These are phyloP conservation scores for Sinelater perroti DNA, from an alignment of 2,888 invertebrate species.

Conservation along the genomic window DNA sequence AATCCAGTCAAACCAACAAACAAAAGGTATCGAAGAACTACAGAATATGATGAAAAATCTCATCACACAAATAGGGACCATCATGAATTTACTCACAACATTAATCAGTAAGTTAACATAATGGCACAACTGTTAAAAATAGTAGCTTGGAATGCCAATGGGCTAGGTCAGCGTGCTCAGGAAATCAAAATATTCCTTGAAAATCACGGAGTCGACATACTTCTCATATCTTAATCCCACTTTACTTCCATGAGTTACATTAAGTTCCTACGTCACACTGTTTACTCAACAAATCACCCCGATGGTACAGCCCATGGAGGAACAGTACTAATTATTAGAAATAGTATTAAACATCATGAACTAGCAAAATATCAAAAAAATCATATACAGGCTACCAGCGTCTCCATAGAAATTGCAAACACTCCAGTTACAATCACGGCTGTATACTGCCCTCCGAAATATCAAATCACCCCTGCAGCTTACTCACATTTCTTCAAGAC, in stretches of 20 bases:
- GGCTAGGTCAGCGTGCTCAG: neutral
- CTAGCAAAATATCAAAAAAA: constrained; percentile 9
- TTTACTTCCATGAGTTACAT: neutral
- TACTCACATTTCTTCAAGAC: too few species aligned
- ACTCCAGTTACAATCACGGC: too few species aligned
- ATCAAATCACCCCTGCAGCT: too few species aligned
- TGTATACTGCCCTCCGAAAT: too few species aligned
- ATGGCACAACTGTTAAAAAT: constrained; percentile 2
- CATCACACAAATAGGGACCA: too few species aligned
- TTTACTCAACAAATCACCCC: constrained; percentile 17
- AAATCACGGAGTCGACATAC: constrained; percentile 9
- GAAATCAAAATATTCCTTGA: constrained; percentile 4
- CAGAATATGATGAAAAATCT: too few species aligned
- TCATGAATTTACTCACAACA: constrained; percentile 20
- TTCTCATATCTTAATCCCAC: constrained; percentile 17
- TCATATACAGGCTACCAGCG: constrained; percentile 39
- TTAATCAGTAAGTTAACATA: constrained; percentile 12
- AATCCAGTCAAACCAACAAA: too few species aligned
- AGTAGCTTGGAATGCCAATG: constrained; percentile 7
- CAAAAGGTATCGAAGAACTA: too few species aligned
- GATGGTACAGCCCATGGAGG: constrained; percentile 13
- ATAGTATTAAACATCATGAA: constrained; percentile 7
- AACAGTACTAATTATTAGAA: constrained; percentile 14
- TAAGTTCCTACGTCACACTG: constrained; percentile 6
- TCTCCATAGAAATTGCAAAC: too few species aligned